A percentile compares a stretch with the other conserved stretches of the same genome.
Conservation (phyloP, 2,888 invertebrate genomes). For the Papilio elwesi region DNA sequence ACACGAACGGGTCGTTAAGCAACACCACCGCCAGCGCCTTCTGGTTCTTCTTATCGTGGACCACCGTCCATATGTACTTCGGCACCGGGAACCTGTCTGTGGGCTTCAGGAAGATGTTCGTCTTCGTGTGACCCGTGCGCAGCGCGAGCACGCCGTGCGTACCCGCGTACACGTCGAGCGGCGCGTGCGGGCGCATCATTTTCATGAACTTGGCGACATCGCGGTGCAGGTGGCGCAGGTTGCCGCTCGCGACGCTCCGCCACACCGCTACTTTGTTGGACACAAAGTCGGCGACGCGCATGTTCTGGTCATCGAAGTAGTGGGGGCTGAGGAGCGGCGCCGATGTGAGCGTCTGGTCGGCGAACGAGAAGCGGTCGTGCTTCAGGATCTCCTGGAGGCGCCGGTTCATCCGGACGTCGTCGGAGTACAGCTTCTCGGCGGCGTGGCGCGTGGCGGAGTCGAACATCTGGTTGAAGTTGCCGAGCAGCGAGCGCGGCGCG, state of each 20-base stretch:
- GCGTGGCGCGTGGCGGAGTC: conserved; percentile 66
- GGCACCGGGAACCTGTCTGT: conserved; percentile 70
- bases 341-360: conserved; percentile 63
- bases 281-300: conserved; percentile 66
- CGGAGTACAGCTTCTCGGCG: conserved; percentile 70
- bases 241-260: conserved; percentile 69
- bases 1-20: conserved; percentile 75
- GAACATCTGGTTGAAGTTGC: conserved; percentile 80
- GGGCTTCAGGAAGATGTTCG: conserved; percentile 49
- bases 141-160: conserved; percentile 53
- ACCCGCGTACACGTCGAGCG: conserved; percentile 57
- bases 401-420: conserved; percentile 63
- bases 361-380: conserved; percentile 64
- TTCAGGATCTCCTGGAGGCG: conserved; percentile 65
- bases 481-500: conserved; percentile 70
- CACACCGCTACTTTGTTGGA: conserved; percentile 71
- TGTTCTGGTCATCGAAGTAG: conserved; percentile 71
- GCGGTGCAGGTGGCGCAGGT: conserved; percentile 65
- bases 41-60: conserved; percentile 50
- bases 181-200: conserved; percentile 44
- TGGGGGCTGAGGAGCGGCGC: conserved; percentile 58
- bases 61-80: conserved; percentile 70
- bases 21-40: conserved; percentile 63
- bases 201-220: conserved; percentile 59
- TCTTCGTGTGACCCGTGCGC: conserved; percentile 45